Conservation (phyloP, 1,140 invertebrate species). For the Anoplolepis gracilipes region DNA sequence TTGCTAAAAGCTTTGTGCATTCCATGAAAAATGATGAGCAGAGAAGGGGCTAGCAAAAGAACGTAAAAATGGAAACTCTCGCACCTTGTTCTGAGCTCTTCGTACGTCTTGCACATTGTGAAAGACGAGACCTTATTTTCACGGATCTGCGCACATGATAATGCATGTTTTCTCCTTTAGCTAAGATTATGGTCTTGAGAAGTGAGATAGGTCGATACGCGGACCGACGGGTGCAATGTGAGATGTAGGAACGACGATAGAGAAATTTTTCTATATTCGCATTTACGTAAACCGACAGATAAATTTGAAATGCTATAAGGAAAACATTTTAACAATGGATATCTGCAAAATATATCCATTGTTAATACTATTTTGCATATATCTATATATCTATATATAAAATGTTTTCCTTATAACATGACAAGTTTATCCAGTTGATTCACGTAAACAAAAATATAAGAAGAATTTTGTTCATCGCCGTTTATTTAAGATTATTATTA, state of each 20-base stretch:
- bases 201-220: not conserved
- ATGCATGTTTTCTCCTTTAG: not conserved
- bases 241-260: not conserved
- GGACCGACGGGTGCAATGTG: not conserved
- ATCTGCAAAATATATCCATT: no score
- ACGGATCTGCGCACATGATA: conserved; percentile 55
- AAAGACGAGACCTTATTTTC: conserved; percentile 61
- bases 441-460: not conserved
- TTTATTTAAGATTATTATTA: conserved; percentile 2
- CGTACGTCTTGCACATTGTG: not conserved
- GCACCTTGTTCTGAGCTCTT: not conserved
- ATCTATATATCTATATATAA: not conserved
- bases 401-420: not conserved
- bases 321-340: not conserved
- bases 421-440: not conserved
- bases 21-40: not conserved
- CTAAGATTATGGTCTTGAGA: conserved; percentile 6
- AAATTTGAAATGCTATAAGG: not conserved
- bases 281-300: not conserved
- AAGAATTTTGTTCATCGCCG: not conserved
- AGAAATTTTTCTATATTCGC: conserved; percentile 1
- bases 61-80: not conserved
- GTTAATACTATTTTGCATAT: no score
- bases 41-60: not conserved
- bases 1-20: not conserved